These are phyloP conservation scores for Ctenochaetus hawaiiensis DNA, from an alignment of 2,797 vertebrate species.

Conservation along the genomic window DNA sequence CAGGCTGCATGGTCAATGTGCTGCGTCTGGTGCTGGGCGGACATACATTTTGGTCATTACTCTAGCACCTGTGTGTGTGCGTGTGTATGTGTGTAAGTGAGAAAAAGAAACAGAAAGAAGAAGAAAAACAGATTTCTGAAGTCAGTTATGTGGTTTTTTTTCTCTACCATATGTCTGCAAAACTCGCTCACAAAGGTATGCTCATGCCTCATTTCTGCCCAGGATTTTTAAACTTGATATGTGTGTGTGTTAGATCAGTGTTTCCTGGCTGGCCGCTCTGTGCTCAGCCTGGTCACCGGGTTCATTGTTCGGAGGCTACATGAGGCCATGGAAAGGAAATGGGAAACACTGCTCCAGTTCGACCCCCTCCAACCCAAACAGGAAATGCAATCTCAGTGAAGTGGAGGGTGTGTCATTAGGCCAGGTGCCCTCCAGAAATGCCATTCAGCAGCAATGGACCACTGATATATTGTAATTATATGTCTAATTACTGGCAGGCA, in stretches of 20 bases:
- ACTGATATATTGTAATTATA: not conserved
- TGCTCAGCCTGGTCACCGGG: conserved; percentile 18
- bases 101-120: not conserved
- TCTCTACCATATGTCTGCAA: not conserved
- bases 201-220: conserved; percentile 20
- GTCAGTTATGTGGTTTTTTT: not conserved
- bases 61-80: conserved; percentile 35
- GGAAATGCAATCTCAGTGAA: conserved; percentile 65
- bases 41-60: conserved; percentile 51
- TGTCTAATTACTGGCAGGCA: no score
- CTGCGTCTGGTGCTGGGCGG: conserved; percentile 48
- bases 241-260: conserved; percentile 20
- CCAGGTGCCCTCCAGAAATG: conserved; percentile 64
- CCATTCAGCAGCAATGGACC: conserved; percentile 47
- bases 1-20: conserved; percentile 25
- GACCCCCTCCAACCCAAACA: conserved; percentile 34
- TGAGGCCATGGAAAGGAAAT: conserved; percentile 56
- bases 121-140: not conserved
- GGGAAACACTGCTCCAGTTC: conserved; percentile 52
- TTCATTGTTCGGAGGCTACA: conserved; percentile 67
- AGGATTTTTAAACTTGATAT: conserved; percentile 19
- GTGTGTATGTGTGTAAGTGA: not conserved
- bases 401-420: conserved; percentile 32
- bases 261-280: conserved; percentile 47
- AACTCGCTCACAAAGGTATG: conserved; percentile 8